Percentiles rank a stretch among this genome's conserved stretches.
These are phyloP conservation scores for Acheta domesticus DNA, from an alignment of 2,888 invertebrate species.

Conservation along the genomic window DNA sequence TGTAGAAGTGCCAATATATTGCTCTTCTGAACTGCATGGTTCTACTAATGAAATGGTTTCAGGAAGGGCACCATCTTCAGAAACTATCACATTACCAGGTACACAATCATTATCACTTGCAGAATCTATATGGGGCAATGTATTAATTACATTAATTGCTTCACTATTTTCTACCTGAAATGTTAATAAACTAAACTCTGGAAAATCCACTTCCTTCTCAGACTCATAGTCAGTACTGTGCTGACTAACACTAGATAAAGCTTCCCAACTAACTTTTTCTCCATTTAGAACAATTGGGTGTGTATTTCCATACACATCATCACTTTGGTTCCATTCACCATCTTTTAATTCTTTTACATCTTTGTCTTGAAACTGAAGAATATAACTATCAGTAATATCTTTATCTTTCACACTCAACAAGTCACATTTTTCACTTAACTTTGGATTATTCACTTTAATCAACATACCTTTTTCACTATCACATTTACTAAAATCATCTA, in stretches of 20 bases:
- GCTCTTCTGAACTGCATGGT: neutral
- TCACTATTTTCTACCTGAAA: conserved; percentile 32
- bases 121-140: conserved; percentile 25
- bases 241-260: conserved; percentile 30
- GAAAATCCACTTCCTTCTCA: conserved; percentile 34
- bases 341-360: conserved; percentile 26
- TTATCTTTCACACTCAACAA: neutral
- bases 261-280: conserved; percentile 32
- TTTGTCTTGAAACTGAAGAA: neutral
- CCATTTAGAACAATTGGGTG: conserved; percentile 26
- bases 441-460: conserved; percentile 25
- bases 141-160: conserved; percentile 23
- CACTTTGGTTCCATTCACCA: conserved; percentile 28
- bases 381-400: neutral
- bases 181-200: conserved; percentile 35
- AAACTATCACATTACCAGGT: neutral
- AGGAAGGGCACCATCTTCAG: neutral
- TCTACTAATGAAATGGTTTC: neutral
- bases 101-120: neutral
- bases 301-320: conserved; percentile 21
- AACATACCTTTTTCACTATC: conserved; percentile 33
- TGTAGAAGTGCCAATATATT: neutral
- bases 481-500: conserved; percentile 29
- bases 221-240: conserved; percentile 28
- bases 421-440: neutral